Base-by-base conservation (phyloP, 2,888 invertebrate species). In the Lobophora halterata region DNA sequence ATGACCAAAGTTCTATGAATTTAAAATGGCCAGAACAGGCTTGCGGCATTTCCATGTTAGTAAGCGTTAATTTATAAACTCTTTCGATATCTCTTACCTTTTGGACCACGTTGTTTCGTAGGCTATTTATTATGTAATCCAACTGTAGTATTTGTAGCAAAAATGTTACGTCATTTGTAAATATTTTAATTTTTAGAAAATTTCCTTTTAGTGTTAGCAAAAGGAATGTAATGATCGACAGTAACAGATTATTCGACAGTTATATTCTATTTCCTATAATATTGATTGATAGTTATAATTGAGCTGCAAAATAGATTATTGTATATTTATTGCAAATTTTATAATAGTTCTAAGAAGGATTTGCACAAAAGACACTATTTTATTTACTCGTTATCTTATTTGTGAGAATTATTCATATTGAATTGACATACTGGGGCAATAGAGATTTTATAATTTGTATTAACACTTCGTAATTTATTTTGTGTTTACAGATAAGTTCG, bases 321-420 rank as follows among this genome's bases (percentile, higher is more conserved):
- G 68, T 76, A 76, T 83, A 82, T 82, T 82, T 82, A 81, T 81
- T 79, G 62, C 67, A 74, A 65, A 77, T 72, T 73, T 64, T 71
- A 69, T 71, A 56, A 61, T 77, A 73, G 70, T 58, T 55, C 35
- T 69, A 71, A 67, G 65, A 57, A 62, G 58, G 65, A 65, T n/a
- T 70, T 78, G 85, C 85, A 85, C 85, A 83, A 85, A 83, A 82
- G 79, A 83, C 81, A 77, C 68, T 63, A 61, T 68, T 73, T 79
- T 78, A 79, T 79, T 78, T 78, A 75, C 63, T 68, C 52, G 58
- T 65, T 66, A 65, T 61, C 71, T 73, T 78, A 77, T 79, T 79
- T 79, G 76, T 75, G 53, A 55, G 56, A 61, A 56, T 49, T 24
- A 26, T 8, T 35, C 31, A 41, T 62, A 52, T 30, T 21, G n/a